Percentiles rank a stretch among this genome's conserved stretches.
Evolutionary conservation across 2,113 vertebrate species (phyloP).

Genomic region (Gymnocephalus cernua): DNA sequence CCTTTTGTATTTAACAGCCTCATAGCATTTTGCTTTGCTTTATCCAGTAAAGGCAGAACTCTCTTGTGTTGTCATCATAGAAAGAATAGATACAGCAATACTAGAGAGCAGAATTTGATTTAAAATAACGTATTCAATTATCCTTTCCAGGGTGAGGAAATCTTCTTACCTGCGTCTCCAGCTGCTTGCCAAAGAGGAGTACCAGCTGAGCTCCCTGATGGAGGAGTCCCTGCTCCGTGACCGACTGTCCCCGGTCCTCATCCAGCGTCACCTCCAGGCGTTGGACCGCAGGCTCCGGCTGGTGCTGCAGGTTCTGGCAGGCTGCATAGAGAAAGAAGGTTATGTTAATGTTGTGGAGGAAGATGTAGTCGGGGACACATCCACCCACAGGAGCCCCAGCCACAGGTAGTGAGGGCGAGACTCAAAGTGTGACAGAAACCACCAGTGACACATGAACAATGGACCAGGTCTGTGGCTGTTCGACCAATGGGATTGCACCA

Average conservation of each 20-base stretch:
- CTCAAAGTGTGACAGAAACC: constrained; percentile 19
- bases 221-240: constrained; percentile 92
- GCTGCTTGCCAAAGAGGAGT: constrained; percentile 93
- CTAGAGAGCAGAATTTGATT: neutral
- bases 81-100: neutral
- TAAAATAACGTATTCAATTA: neutral
- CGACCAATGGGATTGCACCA: constrained; percentile 74
- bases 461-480: constrained; percentile 64
- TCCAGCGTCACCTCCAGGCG: constrained; percentile 90
- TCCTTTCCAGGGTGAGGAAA: constrained; percentile 86
- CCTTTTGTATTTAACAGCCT: neutral
- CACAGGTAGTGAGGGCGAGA: constrained; percentile 90
- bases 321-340: constrained; percentile 92
- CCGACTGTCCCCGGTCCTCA: constrained; percentile 90
- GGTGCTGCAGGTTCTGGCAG: constrained; percentile 88
- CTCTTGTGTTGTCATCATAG: neutral
- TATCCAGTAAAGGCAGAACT: neutral
- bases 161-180: constrained; percentile 95
- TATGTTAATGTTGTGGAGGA: constrained; percentile 89
- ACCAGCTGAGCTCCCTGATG: constrained; percentile 93
- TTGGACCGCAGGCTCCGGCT: constrained; percentile 93
- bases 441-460: constrained; percentile 29
- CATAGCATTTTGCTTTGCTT: neutral
- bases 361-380: constrained; percentile 81
- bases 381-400: constrained; percentile 78